These are phyloP conservation scores for Copidosoma aretas DNA, from an alignment of 2,888 invertebrate species.

Conservation along the genomic window DNA sequence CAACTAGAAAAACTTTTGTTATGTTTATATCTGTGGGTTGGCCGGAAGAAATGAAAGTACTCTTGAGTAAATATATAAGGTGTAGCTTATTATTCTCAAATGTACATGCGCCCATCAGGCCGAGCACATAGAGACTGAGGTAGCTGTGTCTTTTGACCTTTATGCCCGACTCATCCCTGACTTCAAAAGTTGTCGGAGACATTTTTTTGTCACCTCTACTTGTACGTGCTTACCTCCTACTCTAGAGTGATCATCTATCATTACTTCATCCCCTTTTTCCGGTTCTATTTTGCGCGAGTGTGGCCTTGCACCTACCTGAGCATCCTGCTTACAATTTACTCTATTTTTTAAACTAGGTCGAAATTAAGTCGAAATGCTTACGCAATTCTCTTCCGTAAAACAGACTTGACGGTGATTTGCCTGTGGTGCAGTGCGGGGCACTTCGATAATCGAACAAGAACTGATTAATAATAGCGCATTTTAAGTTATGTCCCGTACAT, in stretches of 20 bases:
- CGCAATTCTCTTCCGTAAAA: neutral
- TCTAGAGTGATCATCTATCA: neutral
- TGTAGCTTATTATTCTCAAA: too few species aligned
- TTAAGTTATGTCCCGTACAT: constrained; percentile 20
- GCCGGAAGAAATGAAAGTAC: too few species aligned
- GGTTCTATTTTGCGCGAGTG: neutral
- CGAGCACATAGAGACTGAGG: too few species aligned
- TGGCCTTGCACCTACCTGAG: neutral
- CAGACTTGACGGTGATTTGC: too few species aligned
- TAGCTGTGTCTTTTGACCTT: neutral
- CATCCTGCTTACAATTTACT: neutral
- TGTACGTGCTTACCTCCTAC: neutral
- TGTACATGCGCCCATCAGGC: too few species aligned
- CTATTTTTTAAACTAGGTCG: neutral
- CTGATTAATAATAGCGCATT: constrained; percentile 16
- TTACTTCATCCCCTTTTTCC: neutral
- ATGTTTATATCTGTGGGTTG: too few species aligned
- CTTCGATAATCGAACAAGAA: constrained; percentile 30
- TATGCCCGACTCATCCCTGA: neutral
- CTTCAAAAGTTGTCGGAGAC: neutral
- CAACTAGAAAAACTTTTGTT: too few species aligned
- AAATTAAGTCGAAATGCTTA: neutral
- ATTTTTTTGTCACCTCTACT: neutral
- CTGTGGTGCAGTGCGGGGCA: neutral
- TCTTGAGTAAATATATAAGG: too few species aligned